Conservation (phyloP, 2,797 vertebrate species). For the Fistularia tabacaria region DNA sequence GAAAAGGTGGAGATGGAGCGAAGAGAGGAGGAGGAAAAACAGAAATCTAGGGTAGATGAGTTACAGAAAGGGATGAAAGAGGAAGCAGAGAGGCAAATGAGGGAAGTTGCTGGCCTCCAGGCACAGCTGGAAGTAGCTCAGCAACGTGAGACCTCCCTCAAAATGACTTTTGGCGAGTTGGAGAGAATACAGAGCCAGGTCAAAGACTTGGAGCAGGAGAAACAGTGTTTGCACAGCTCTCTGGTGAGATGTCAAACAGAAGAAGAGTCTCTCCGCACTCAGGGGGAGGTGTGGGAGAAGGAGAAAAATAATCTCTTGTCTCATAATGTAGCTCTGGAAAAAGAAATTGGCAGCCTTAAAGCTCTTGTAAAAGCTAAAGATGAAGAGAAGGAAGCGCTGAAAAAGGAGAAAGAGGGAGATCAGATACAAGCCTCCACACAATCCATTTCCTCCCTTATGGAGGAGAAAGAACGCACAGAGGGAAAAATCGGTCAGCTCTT, state of each 20-base stretch:
- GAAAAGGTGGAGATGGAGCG: conserved; percentile 57
- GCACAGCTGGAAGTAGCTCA: conserved; percentile 61
- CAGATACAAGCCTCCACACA: conserved; percentile 28
- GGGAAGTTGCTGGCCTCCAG: conserved; percentile 47
- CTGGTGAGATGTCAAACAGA: conserved; percentile 54
- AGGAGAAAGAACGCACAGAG: conserved; percentile 32
- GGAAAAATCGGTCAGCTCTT: conserved; percentile 23
- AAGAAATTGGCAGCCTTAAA: conserved; percentile 54
- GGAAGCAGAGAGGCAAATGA: conserved; percentile 58
- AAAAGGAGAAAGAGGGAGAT: conserved; percentile 37
- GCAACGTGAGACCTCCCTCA: conserved; percentile 59
- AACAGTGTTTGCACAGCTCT: conserved; percentile 57
- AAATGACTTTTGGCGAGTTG: conserved; percentile 63
- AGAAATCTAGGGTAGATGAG: conserved; percentile 52
- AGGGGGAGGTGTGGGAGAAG: conserved; percentile 64
- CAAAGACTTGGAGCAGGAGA: conserved; percentile 65
- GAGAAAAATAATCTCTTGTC: conserved; percentile 37
- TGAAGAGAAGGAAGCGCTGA: conserved; percentile 51
- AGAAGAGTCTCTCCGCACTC: conserved; percentile 38
- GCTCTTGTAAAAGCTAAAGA: conserved; percentile 51
- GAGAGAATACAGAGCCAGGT: conserved; percentile 57
- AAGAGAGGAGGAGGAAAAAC: conserved; percentile 61
- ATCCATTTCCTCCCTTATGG: conserved; percentile 37
- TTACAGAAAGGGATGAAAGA: conserved; percentile 71
- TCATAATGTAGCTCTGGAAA: conserved; percentile 50